Conservation (phyloP, 2,888 invertebrate genomes). For the Yponomeuta cagnagella region DNA sequence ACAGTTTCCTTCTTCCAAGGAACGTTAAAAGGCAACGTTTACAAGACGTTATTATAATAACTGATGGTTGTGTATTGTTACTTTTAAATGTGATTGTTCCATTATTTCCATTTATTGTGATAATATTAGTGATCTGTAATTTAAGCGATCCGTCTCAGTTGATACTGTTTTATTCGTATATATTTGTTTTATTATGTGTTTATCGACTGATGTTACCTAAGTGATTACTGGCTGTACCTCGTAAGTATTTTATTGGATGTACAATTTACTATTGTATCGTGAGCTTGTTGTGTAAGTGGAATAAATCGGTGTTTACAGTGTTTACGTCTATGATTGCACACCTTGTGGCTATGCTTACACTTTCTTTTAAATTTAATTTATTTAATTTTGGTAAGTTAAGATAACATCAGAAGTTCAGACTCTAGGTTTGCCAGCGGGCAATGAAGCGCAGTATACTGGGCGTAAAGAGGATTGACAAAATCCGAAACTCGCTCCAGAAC, state of each 20-base stretch:
- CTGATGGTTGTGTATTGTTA: constrained; percentile 2
- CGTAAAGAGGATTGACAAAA: no score
- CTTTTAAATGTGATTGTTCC: background rate
- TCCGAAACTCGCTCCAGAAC: no score
- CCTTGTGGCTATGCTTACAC: background rate
- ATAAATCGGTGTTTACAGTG: constrained; percentile 13
- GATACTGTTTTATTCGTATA: background rate
- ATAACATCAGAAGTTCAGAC: no score
- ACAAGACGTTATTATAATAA: background rate
- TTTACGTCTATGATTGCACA: background rate
- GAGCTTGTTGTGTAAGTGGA: constrained; percentile 11
- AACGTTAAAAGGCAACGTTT: background rate
- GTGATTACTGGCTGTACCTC: constrained; percentile 9
- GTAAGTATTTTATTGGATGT: background rate
- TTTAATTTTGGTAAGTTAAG: background rate
- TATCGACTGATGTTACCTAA: constrained; percentile 13
- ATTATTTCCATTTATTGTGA: background rate
- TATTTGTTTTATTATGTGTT: background rate
- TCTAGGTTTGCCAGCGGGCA: no score
- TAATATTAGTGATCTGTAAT: background rate
- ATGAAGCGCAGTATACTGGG: no score
- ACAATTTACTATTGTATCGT: constrained; percentile 3
- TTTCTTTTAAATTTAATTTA: background rate
- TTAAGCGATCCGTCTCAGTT: background rate
- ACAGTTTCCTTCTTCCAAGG: background rate